These are phyloP conservation scores for Rhorus exstirpatorius DNA, from an alignment of 2,888 invertebrate genomes.

Conservation along the genomic window DNA sequence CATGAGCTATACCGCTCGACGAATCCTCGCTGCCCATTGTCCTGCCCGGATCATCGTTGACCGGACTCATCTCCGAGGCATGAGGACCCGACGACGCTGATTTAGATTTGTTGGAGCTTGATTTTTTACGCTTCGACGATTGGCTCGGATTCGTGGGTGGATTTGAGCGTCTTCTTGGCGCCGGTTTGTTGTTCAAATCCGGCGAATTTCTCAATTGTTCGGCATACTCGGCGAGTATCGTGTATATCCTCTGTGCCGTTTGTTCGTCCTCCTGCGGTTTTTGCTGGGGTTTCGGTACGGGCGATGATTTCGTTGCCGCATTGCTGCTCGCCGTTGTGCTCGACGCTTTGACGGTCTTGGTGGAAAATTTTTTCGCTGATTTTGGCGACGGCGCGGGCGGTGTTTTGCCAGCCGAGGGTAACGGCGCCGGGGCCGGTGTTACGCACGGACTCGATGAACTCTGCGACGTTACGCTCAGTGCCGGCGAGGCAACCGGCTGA, in stretches of 20 bases:
- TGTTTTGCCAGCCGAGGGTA: slow-evolving; percentile 86
- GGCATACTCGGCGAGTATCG: slow-evolving; percentile 93
- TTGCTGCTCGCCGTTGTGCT: slow-evolving; percentile 88
- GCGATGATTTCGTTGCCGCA: slow-evolving; percentile 89
- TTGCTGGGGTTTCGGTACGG: slow-evolving; percentile 90
- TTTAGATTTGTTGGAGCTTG: slow-evolving; percentile 88
- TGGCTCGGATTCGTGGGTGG: slow-evolving; percentile 91
- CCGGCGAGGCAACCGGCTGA: slow-evolving; percentile 87
- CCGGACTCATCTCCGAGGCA: slow-evolving; percentile 88
- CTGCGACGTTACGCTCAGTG: slow-evolving; percentile 88
- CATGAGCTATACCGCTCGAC: slow-evolving; percentile 88
- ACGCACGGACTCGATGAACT: slow-evolving; percentile 88
- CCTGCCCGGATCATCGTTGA: slow-evolving; percentile 89
- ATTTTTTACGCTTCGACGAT: slow-evolving; percentile 90
- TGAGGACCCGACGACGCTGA: slow-evolving; percentile 86
- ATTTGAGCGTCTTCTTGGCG: slow-evolving; percentile 91
- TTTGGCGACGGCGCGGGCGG: slow-evolving; percentile 84
- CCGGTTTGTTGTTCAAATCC: slow-evolving; percentile 93
- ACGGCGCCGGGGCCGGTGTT: slow-evolving; percentile 87
- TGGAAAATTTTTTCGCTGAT: slow-evolving; percentile 85
- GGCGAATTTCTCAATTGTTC: slow-evolving; percentile 93
- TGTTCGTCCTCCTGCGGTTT: slow-evolving; percentile 94
- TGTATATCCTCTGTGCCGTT: slow-evolving; percentile 92
- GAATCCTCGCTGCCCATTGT: slow-evolving; percentile 93
- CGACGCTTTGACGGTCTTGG: slow-evolving; percentile 88